Evolutionary conservation across 2,797 vertebrate species (phyloP).

Genomic region (Neomorphus geoffroyi): DNA sequence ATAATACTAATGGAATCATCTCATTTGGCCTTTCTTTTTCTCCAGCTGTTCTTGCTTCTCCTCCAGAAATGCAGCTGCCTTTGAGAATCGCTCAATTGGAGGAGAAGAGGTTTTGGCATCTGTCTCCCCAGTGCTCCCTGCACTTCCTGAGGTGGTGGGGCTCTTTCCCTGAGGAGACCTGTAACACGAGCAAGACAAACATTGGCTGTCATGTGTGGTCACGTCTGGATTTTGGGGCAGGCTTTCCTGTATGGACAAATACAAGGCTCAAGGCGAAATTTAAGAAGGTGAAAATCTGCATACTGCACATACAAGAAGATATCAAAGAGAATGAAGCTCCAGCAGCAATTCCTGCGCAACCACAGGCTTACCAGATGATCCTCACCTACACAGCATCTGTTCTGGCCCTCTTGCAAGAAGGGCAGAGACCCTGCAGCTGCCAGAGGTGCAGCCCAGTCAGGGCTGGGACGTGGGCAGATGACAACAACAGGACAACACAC

Average conservation of each 20-base stretch:
- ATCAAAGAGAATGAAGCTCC: neutral
- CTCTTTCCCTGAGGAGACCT: neutral
- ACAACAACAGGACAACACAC: neutral
- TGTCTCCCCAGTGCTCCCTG: accelerated
- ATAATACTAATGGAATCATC: neutral
- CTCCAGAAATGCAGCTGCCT: neutral
- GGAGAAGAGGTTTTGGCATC: neutral
- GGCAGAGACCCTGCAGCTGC: neutral
- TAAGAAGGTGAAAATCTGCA: neutral
- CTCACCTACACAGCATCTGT: neutral
- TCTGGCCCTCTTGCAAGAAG: neutral
- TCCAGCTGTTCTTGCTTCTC: constrained; percentile 21
- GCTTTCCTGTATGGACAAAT: neutral
- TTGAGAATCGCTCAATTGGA: neutral
- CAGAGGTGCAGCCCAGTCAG: neutral
- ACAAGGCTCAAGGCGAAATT: neutral
- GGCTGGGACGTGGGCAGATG: neutral
- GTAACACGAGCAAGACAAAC: neutral
- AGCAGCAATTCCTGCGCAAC: neutral
- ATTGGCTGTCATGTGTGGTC: neutral
- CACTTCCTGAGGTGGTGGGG: neutral
- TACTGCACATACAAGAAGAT: neutral
- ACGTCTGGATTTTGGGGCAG: neutral
- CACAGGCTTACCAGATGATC: neutral
- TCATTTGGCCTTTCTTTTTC: neutral